Conservation (phyloP, 2,888 invertebrate species). For the Chrysodeixis includens region DNA sequence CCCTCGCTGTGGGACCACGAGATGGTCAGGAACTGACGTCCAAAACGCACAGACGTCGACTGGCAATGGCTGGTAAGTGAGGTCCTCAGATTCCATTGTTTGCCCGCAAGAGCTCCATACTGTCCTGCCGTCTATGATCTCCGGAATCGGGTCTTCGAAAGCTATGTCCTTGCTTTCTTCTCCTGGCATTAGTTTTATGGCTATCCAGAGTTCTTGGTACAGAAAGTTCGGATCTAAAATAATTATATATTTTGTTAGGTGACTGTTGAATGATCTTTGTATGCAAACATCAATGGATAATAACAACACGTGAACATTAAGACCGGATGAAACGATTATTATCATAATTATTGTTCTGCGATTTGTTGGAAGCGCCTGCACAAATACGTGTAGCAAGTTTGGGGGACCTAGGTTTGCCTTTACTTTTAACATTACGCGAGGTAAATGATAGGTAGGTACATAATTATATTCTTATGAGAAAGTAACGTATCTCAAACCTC, state of each 20-base stretch:
- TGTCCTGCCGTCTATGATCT: constrained; percentile 76
- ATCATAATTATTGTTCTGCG: too few relatives aligned
- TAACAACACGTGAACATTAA: too few relatives aligned
- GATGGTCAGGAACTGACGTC: constrained; percentile 84
- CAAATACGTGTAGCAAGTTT: background rate
- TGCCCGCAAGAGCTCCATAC: constrained; percentile 82
- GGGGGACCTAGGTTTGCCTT: too few relatives aligned
- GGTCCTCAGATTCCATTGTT: constrained; percentile 80
- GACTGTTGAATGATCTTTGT: background rate
- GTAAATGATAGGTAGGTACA: too few relatives aligned
- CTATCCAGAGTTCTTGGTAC: constrained; percentile 84
- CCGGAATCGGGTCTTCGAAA: constrained; percentile 77
- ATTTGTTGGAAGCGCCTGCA: background rate
- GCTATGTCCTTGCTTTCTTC: constrained; percentile 78
- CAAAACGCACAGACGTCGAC: constrained; percentile 83
- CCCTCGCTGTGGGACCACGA: constrained; percentile 84
- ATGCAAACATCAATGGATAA: too few relatives aligned
- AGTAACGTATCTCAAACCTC: too few relatives aligned
- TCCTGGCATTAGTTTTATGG: constrained; percentile 81
- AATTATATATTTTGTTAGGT: background rate
- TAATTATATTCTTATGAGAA: too few relatives aligned
- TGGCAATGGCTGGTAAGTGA: constrained; percentile 75
- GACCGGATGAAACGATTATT: too few relatives aligned
- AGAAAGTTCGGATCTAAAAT: constrained; percentile 82
- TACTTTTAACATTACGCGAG: too few relatives aligned